Percentiles rank a stretch among this genome's conserved stretches.
Evolutionary conservation across 2,888 invertebrate genomes (phyloP).

Genomic region (Troglohyphantes excavatus): DNA sequence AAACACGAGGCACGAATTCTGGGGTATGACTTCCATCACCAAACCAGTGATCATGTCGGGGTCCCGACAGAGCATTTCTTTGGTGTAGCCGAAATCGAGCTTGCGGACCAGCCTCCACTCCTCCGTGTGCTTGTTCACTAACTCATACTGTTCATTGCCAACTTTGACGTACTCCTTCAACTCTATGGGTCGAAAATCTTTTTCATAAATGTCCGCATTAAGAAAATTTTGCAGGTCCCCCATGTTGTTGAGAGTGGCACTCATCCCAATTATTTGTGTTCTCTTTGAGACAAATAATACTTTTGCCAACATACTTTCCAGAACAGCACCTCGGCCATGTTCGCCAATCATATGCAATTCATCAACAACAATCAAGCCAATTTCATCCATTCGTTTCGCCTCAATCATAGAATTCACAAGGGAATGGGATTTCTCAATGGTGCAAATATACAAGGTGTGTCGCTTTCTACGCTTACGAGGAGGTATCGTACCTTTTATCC

Average conservation of each 20-base stretch:
- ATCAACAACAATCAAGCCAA: conserved; percentile 93
- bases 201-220: conserved; percentile 89
- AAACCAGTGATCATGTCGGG: conserved; percentile 91
- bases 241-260: conserved; percentile 97
- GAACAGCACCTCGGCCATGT: conserved; percentile 89
- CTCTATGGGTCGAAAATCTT: conserved; percentile 92
- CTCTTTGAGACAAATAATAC: conserved; percentile 84
- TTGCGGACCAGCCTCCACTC: conserved; percentile 80
- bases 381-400: conserved; percentile 87
- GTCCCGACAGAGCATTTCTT: conserved; percentile 84
- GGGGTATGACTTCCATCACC: conserved; percentile 90
- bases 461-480: conserved; percentile 89
- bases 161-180: conserved; percentile 88
- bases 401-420: conserved; percentile 93
- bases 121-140: conserved; percentile 83
- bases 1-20: conserved; percentile 92
- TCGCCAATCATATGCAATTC: conserved; percentile 96
- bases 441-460: conserved; percentile 93
- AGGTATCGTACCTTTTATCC: conserved; percentile 91
- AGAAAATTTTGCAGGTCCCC: conserved; percentile 91
- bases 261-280: conserved; percentile 97
- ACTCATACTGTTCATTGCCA: conserved; percentile 86
- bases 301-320: conserved; percentile 93
- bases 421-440: conserved; percentile 96
- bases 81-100: conserved; percentile 68